Conservation (phyloP, 2,888 invertebrate genomes). For the Copidosoma aretas region DNA sequence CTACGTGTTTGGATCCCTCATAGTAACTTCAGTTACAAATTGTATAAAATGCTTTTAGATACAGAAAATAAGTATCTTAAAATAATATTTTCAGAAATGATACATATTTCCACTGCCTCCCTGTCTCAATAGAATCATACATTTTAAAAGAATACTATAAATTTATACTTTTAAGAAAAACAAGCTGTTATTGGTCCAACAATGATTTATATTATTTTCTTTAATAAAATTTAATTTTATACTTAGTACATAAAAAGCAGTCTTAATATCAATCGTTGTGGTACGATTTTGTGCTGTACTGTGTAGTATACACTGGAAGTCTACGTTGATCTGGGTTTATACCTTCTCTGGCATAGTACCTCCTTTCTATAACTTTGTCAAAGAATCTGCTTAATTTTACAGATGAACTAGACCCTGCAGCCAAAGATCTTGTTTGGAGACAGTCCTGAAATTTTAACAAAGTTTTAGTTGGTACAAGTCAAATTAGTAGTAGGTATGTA, state of each 20-base stretch:
- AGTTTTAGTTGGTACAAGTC: not conserved
- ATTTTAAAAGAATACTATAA: no score
- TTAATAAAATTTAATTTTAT: no score
- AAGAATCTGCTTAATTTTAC: conserved; percentile 94
- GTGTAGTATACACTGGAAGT: conserved; percentile 62
- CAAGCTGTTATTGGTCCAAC: no score
- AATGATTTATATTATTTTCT: no score
- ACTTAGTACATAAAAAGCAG: not conserved
- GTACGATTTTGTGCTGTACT: conserved; percentile 67
- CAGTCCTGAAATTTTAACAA: conserved; percentile 64
- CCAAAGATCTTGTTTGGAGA: conserved; percentile 75
- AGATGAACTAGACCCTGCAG: conserved; percentile 93
- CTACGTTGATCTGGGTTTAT: conserved; percentile 66
- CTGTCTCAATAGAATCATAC: no score
- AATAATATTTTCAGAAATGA: no score
- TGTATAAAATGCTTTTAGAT: no score
- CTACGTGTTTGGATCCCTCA: no score
- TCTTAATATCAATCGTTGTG: conserved; percentile 62
- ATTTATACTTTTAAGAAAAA: no score
- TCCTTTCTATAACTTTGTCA: conserved; percentile 79
- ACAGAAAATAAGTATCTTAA: no score
- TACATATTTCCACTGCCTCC: no score
- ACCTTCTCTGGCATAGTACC: conserved; percentile 65
- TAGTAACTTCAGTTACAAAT: no score
- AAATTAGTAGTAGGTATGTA: not conserved